Evolutionary conservation across 2,888 invertebrate species (phyloP).

Genomic region (Fragum fragum): DNA sequence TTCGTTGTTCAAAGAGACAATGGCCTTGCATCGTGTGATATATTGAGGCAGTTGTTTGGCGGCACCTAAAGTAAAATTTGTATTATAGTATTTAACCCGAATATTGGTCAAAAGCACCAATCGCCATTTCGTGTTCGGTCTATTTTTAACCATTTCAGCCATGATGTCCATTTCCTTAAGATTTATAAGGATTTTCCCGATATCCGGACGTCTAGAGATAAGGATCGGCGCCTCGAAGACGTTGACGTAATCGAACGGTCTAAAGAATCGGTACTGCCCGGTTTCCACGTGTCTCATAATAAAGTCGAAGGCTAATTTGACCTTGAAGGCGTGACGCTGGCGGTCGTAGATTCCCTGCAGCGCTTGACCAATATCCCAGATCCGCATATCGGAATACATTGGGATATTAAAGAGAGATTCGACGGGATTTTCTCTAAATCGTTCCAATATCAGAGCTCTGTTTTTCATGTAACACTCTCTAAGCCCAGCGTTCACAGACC

Average conservation of each 20-base stretch:
- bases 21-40: conserved; percentile 8
- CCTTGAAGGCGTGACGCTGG: conserved; percentile 39
- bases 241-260: conserved; percentile 34
- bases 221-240: conserved; percentile 30
- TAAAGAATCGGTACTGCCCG: conserved; percentile 30
- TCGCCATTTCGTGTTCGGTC: conserved; percentile 45
- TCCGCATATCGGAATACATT: conserved; percentile 27
- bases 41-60: neutral
- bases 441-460: conserved; percentile 34
- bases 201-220: no score
- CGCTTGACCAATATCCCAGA: conserved; percentile 22
- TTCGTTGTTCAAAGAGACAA: conserved; percentile 30
- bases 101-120: conserved; percentile 40
- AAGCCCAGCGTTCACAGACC: conserved; percentile 27
- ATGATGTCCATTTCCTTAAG: conserved; percentile 27
- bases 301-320: conserved; percentile 35
- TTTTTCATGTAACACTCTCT: conserved; percentile 34
- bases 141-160: no score
- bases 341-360: conserved; percentile 39
- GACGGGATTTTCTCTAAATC: conserved; percentile 29
- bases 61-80: conserved; percentile 23
- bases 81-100: conserved; percentile 14
- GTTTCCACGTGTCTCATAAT: conserved; percentile 43
- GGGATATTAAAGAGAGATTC: conserved; percentile 35
- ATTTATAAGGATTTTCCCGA: conserved; percentile 9